Conservation (phyloP, 2,888 invertebrate genomes). For the Saturnia japonica region DNA sequence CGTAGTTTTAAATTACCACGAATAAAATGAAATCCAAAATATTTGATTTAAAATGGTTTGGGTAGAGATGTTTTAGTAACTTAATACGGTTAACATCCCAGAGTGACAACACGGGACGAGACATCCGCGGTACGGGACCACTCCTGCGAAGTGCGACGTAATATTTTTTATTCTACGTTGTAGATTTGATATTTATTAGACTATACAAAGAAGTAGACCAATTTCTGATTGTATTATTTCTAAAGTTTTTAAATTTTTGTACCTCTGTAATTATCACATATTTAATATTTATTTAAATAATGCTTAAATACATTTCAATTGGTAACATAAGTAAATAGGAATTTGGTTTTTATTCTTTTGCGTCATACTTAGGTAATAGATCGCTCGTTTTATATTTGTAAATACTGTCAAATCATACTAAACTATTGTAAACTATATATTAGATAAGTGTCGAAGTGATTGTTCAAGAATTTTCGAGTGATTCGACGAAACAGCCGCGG, state of each 20-base stretch:
- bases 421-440: neutral
- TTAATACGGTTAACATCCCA: neutral
- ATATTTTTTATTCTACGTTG: neutral
- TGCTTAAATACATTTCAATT: neutral
- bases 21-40: neutral
- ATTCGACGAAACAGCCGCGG: neutral
- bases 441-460: neutral
- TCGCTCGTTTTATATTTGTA: neutral
- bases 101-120: neutral
- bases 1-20: no score
- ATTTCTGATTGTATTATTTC: neutral
- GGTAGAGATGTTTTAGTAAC: neutral
- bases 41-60: neutral
- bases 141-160: neutral
- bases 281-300: neutral
- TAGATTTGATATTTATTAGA: neutral
- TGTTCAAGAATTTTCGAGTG: neutral
- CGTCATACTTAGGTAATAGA: no score
- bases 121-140: neutral
- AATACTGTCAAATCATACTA: neutral
- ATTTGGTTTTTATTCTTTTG: neutral
- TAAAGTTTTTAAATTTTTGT: no score
- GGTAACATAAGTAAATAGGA: neutral
- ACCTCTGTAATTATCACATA: no score
- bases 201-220: neutral